Conservation (phyloP, 2,888 invertebrate species). For the Orthosia gothica region DNA sequence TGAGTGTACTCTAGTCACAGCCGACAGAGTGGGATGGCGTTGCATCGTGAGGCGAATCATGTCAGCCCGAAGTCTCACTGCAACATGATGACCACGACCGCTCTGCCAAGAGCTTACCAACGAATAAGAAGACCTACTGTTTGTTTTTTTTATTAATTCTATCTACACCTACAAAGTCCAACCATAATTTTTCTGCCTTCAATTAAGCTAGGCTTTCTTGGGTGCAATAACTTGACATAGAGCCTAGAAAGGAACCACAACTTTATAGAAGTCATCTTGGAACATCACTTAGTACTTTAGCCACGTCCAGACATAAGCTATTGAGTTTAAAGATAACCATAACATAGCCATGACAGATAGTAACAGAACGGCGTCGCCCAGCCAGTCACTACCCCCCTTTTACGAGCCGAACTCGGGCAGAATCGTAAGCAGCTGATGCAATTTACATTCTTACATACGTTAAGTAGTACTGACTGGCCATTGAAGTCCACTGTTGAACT, state of each 20-base stretch:
- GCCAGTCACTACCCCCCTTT: constrained; percentile 53
- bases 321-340: constrained; percentile 44
- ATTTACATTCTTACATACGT: constrained; percentile 30
- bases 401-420: constrained; percentile 42
- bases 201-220: neutral
- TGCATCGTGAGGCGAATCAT: too few species aligned
- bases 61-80: too few species aligned
- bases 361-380: constrained; percentile 23
- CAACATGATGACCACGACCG: too few species aligned
- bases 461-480: neutral
- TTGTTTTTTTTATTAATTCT: too few species aligned
- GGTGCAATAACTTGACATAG: neutral
- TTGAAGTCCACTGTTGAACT: neutral
- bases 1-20: too few species aligned
- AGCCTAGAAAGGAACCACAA: neutral
- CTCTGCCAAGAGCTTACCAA: too few species aligned
- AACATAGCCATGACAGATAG: constrained; percentile 14
- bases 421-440: constrained; percentile 41
- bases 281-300: constrained; percentile 14
- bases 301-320: constrained; percentile 37
- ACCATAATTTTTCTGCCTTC: too few species aligned
- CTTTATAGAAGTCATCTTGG: neutral
- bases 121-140: too few species aligned
- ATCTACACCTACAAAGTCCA: too few species aligned
- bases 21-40: too few species aligned